These are phyloP conservation scores for Cepaea nemoralis DNA, from an alignment of 1,140 invertebrate genomes.

Conservation along the genomic window DNA sequence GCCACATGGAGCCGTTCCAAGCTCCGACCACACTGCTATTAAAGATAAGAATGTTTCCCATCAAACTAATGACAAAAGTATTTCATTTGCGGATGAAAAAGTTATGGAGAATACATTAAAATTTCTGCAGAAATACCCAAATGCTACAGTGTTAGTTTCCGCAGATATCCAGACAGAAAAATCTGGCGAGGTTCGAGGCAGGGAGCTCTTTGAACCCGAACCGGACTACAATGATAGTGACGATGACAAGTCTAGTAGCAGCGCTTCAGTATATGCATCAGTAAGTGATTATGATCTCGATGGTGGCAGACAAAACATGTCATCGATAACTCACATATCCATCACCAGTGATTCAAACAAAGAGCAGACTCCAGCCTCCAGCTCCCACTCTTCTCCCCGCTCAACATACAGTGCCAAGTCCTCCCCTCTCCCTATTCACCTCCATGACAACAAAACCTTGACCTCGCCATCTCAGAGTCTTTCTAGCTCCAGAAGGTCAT, in stretches of 20 bases:
- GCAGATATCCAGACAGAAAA: constrained; percentile 57
- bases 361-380: background rate
- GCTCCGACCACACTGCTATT: background rate
- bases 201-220: constrained; percentile 56
- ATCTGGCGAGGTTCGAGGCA: constrained; percentile 17
- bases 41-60: background rate
- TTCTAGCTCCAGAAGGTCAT: background rate
- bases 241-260: constrained; percentile 36
- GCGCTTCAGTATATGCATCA: background rate
- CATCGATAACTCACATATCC: constrained; percentile 59
- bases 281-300: background rate
- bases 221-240: constrained; percentile 67
- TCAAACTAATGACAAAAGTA: constrained; percentile 34
- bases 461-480: background rate
- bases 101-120: constrained; percentile 61
- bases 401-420: background rate
- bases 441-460: background rate
- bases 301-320: background rate
- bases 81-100: constrained; percentile 67
- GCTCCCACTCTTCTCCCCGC: background rate
- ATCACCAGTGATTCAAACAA: constrained; percentile 45
- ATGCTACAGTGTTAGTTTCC: constrained; percentile 65
- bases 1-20: background rate
- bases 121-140: constrained; percentile 67
- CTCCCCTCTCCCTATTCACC: background rate